Percentiles rank a stretch among this genome's conserved stretches.
Evolutionary conservation across 2,113 vertebrate genomes (phyloP).

Genomic region (Poicephalus meyeri): DNA sequence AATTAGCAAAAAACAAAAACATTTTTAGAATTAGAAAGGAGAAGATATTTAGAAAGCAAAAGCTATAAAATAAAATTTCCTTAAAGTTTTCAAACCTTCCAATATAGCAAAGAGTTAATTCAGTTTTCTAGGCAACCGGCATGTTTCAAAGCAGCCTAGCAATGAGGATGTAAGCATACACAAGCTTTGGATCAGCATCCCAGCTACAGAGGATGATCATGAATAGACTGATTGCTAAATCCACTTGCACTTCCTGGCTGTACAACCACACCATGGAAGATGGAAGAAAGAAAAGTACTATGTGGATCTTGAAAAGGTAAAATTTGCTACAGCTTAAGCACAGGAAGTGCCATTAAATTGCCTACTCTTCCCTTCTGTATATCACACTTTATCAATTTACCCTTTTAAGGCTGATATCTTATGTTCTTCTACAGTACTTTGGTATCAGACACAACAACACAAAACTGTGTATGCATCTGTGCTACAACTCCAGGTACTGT

Average conservation of each 20-base stretch:
- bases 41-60: background rate
- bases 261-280: background rate
- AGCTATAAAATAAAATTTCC: background rate
- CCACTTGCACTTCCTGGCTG: background rate
- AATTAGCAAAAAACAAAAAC: background rate
- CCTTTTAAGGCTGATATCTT: background rate
- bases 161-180: background rate
- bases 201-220: background rate
- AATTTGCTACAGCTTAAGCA: background rate
- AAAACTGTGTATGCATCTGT: background rate
- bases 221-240: background rate
- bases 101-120: background rate
- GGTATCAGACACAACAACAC: background rate
- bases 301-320: background rate
- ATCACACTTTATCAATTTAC: background rate
- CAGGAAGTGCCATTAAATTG: background rate
- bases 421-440: background rate
- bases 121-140: background rate
- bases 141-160: background rate
- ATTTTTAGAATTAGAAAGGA: background rate
- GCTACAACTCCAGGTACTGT: background rate
- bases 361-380: background rate
- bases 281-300: background rate
- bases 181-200: background rate
- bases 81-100: background rate